phyloP scores from a whole-genome alignment of 2,113 vertebrate genomes.

The Egretta garzetta region DNA sequence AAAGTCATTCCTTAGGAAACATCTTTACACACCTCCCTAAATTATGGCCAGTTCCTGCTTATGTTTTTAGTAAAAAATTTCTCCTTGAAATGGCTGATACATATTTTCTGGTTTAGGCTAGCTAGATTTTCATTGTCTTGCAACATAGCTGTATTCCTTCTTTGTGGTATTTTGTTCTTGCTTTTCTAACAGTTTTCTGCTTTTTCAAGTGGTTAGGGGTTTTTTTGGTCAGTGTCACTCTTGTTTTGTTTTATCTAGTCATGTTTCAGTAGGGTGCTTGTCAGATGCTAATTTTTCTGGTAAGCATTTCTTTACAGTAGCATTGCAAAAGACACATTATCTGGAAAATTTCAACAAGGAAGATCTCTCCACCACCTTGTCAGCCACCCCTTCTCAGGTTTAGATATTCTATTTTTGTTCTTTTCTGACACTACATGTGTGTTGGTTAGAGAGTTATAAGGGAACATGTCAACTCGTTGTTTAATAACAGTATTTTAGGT shows the following conservation, averaged over 20 bases:
- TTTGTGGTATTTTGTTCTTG: background rate
- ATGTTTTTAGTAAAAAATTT: background rate
- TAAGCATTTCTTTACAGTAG: constrained; percentile 45
- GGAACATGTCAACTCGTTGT: background rate
- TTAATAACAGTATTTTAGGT: background rate
- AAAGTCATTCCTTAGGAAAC: background rate
- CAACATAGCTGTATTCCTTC: background rate
- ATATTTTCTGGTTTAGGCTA: background rate
- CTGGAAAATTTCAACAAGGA: constrained; percentile 36
- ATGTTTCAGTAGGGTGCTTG: constrained; percentile 55
- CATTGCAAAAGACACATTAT: constrained; percentile 54
- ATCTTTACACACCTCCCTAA: background rate
- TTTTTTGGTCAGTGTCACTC: constrained; percentile 9
- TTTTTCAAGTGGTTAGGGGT: constrained; percentile 13
- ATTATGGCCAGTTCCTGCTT: background rate
- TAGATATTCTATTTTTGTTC: constrained; percentile 16
- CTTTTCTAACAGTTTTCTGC: background rate
- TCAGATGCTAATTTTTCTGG: constrained; percentile 63
- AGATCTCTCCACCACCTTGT: background rate
- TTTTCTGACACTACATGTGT: background rate
- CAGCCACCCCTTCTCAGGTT: background rate
- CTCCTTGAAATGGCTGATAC: background rate
- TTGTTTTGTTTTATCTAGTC: constrained; percentile 9
- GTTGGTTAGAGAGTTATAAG: background rate
- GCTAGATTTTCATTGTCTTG: background rate